Percentiles rank a stretch among this genome's conserved stretches.
Conservation (phyloP, 2,113 vertebrate genomes). For the Sylvietta virens region DNA sequence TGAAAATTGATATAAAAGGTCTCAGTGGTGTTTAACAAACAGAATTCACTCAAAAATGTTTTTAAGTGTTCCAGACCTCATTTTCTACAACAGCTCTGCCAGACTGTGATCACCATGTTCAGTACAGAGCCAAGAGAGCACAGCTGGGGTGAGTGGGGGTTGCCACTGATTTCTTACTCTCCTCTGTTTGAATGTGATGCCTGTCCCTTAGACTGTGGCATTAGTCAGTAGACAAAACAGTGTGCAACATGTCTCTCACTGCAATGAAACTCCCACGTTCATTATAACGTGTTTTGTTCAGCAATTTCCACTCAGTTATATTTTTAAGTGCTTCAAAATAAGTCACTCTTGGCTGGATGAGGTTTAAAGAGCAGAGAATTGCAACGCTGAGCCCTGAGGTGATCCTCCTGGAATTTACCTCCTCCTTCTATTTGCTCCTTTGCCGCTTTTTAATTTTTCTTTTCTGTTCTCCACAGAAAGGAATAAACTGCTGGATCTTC, state of each 20-base stretch:
- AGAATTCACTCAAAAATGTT: slow-evolving; percentile 45
- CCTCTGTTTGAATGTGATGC: not conserved
- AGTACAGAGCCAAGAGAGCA: slow-evolving; percentile 2
- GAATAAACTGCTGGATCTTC: not conserved
- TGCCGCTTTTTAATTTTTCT: not conserved
- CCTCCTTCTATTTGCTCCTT: not conserved
- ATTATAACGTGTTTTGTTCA: not conserved
- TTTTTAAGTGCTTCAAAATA: not conserved
- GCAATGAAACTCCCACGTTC: not conserved
- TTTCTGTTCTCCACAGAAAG: not conserved
- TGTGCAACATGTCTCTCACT: not conserved
- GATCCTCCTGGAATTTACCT: not conserved
- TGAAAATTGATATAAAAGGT: slow-evolving; percentile 59
- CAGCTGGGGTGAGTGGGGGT: slow-evolving; percentile 33
- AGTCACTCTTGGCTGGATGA: not conserved
- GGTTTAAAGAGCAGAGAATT: not conserved
- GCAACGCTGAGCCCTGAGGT: not conserved
- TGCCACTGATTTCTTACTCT: slow-evolving; percentile 2
- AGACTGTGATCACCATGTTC: not conserved
- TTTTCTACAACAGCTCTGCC: slow-evolving; percentile 37
- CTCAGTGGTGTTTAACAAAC: slow-evolving; percentile 55
- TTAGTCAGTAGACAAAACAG: not conserved
- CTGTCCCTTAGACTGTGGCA: not conserved
- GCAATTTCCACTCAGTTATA: not conserved
- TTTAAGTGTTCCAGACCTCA: slow-evolving; percentile 36